Conservation (phyloP, 2,113 vertebrate genomes). For the Alosa alosa region DNA sequence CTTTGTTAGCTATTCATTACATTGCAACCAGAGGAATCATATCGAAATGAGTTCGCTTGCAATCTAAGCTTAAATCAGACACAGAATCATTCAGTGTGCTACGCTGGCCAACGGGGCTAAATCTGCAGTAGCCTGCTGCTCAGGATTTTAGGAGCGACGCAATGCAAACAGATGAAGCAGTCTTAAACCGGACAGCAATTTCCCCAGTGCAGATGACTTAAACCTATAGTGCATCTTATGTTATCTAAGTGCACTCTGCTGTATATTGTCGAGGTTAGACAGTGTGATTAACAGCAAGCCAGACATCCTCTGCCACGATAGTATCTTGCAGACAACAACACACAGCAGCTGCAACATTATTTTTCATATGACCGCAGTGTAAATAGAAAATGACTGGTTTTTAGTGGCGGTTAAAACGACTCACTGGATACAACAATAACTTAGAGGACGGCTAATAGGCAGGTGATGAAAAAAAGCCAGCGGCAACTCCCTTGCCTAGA, state of each 20-base stretch:
- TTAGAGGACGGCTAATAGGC: background rate
- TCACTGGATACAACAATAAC: background rate
- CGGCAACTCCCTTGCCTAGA: conserved; percentile 10
- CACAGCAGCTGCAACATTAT: background rate
- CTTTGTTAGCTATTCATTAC: background rate
- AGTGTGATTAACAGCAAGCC: background rate
- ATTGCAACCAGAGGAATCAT: background rate
- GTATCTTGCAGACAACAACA: background rate
- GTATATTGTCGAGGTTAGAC: background rate
- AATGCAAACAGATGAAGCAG: background rate
- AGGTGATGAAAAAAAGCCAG: background rate
- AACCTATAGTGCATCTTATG: background rate
- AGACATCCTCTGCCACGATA: background rate
- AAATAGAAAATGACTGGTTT: background rate
- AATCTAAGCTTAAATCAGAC: background rate
- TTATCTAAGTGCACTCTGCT: background rate
- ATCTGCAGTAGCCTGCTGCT: conserved; percentile 2
- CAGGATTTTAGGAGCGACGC: background rate
- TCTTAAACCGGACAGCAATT: background rate
- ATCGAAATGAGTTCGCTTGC: background rate
- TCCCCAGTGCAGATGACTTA: background rate
- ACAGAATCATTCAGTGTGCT: background rate
- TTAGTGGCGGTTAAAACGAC: background rate
- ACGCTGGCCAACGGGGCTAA: background rate
- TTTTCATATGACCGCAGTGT: background rate